Conservation (phyloP, 2,797 vertebrate species). For the Parauchenoglanis punctatus region DNA sequence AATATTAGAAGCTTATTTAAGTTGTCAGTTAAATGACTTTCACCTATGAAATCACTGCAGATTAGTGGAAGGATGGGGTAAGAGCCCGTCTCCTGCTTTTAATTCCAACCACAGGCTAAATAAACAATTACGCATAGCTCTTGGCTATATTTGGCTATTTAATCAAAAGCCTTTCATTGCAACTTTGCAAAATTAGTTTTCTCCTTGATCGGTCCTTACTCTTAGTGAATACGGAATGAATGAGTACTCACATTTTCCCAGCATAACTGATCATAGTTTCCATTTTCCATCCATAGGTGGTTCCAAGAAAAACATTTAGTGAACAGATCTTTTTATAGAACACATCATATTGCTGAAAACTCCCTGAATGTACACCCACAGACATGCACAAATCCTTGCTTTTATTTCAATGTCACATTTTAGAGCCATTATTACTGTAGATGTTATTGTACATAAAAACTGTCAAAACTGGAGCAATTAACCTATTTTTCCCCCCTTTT, state of each 20-base stretch:
- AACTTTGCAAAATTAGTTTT: conserved; percentile 27
- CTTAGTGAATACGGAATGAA: conserved; percentile 7
- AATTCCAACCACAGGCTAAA: conserved; percentile 28
- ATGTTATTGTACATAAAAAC: not conserved
- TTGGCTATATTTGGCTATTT: conserved; percentile 26
- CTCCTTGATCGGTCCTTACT: not conserved
- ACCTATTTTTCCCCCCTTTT: not conserved
- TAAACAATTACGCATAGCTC: conserved; percentile 1
- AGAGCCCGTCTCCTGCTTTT: not conserved
- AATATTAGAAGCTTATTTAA: conserved; percentile 4
- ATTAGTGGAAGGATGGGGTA: not conserved
- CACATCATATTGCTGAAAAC: conserved; percentile 61
- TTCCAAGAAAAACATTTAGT: conserved; percentile 64
- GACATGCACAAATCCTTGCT: conserved; percentile 12
- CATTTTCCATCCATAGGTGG: conserved; percentile 46
- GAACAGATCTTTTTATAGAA: conserved; percentile 62
- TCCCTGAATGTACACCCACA: conserved; percentile 32
- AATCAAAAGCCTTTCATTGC: conserved; percentile 15
- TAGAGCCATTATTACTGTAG: not conserved
- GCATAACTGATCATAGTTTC: conserved; percentile 68
- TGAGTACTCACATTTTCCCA: conserved; percentile 55
- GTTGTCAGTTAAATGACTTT: conserved; percentile 29
- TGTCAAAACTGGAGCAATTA: not conserved
- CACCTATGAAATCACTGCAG: not conserved
- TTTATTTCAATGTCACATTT: not conserved